These are phyloP conservation scores for Pseudochromis fuscus DNA, from an alignment of 2,797 vertebrate genomes.

Conservation along the genomic window DNA sequence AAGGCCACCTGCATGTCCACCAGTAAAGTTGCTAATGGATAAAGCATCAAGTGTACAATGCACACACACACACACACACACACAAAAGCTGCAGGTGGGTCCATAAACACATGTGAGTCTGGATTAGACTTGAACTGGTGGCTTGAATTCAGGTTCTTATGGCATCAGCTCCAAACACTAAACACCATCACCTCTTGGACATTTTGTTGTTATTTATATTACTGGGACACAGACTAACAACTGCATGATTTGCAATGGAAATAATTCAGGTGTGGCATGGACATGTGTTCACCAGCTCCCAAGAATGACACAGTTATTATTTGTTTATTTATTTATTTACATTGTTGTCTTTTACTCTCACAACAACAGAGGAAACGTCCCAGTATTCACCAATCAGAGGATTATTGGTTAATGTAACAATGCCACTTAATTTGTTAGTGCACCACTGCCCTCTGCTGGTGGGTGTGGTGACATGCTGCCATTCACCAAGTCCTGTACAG, in stretches of 20 bases:
- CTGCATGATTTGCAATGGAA: background rate
- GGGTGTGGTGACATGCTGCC: background rate
- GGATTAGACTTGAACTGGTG: constrained; percentile 1
- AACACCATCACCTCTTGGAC: background rate
- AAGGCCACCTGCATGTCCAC: constrained; percentile 21
- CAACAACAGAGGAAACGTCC: no score
- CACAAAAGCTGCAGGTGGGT: constrained; percentile 40
- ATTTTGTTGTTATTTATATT: background rate
- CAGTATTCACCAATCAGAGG: no score
- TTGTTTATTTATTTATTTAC: no score
- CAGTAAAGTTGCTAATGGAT: constrained; percentile 53
- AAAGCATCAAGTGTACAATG: constrained; percentile 29
- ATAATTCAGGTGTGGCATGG: background rate
- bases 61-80: constrained; percentile 26
- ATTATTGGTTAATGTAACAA: background rate
- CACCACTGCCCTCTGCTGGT: constrained; percentile 48
- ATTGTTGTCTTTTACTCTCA: background rate
- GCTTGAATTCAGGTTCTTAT: background rate
- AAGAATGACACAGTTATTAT: background rate
- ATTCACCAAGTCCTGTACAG: background rate
- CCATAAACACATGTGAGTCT: constrained; percentile 25
- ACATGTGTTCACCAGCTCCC: background rate
- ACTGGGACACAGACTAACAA: background rate
- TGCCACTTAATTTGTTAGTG: background rate
- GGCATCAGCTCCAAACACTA: background rate